Conservation (phyloP, 1,140 invertebrate genomes). For the Drosophila bipectinata region DNA sequence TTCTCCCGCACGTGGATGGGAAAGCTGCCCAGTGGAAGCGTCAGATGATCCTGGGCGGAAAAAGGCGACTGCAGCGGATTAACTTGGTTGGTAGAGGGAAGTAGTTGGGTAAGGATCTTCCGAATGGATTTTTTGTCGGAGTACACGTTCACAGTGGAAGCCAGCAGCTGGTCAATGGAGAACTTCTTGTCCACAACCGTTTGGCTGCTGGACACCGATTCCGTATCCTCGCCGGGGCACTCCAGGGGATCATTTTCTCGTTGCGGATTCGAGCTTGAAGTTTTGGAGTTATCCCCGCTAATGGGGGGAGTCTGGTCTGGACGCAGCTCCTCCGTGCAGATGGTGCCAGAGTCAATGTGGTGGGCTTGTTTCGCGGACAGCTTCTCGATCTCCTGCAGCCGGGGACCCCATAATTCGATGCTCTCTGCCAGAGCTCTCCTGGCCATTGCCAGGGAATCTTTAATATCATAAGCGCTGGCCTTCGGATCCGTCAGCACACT, state of each 20-base stretch:
- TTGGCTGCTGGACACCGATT: constrained; percentile 6
- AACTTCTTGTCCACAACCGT: constrained; percentile 53
- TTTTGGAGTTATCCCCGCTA: constrained; percentile 3
- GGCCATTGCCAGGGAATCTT: constrained; percentile 72
- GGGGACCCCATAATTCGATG: constrained; percentile 76
- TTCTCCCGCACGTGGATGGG: constrained; percentile 92
- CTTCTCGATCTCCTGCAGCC: constrained; percentile 75
- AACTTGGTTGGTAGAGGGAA: constrained; percentile 85
- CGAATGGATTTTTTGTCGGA: constrained; percentile 88
- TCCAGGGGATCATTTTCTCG: constrained; percentile 20
- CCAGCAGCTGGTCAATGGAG: constrained; percentile 64
- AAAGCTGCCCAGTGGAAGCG: constrained; percentile 86
- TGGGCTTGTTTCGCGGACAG: constrained; percentile 52
- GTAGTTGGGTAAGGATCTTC: constrained; percentile 87
- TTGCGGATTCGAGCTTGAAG: background rate
- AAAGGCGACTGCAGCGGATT: constrained; percentile 86
- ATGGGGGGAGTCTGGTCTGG: constrained; percentile 39
- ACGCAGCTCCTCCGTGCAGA: constrained; percentile 78
- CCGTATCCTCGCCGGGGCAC: constrained; percentile 36
- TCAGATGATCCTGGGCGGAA: constrained; percentile 88
- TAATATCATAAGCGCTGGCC: constrained; percentile 69
- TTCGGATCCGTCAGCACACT: constrained; percentile 81
- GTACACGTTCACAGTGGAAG: constrained; percentile 51
- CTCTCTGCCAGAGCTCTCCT: constrained; percentile 75
- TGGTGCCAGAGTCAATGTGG: constrained; percentile 70